These are phyloP conservation scores for Drosophila rufa DNA, from an alignment of 1,140 invertebrate genomes.

Conservation along the genomic window DNA sequence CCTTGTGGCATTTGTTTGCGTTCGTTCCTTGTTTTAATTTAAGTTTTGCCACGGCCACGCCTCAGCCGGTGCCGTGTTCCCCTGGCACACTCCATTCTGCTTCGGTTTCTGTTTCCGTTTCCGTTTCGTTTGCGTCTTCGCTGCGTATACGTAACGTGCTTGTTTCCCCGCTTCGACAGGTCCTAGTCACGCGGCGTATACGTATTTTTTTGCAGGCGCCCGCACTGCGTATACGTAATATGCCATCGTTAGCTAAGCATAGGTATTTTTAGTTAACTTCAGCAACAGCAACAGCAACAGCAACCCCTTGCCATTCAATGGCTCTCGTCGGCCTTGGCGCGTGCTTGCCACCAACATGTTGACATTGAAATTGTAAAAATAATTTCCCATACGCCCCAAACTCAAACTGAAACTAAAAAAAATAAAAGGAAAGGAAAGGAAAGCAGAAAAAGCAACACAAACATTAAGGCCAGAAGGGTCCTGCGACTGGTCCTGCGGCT, in stretches of 20 bases:
- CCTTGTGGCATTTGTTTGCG: slow-evolving; percentile 4
- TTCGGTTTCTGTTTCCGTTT: neutral
- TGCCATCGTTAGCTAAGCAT: neutral
- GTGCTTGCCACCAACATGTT: slow-evolving; percentile 49
- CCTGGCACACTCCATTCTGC: neutral
- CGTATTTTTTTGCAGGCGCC: slow-evolving; percentile 1
- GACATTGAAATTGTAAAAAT: slow-evolving; percentile 83
- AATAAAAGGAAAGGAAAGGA: neutral
- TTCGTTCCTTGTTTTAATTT: slow-evolving; percentile 54
- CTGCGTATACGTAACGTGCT: slow-evolving; percentile 17
- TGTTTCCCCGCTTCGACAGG: neutral
- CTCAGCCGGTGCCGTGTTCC: neutral
- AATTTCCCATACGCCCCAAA: slow-evolving; percentile 55
- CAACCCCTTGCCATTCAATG: slow-evolving; percentile 3
- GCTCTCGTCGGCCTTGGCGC: slow-evolving; percentile 58
- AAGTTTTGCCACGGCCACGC: slow-evolving; percentile 39
- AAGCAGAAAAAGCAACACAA: slow-evolving; percentile 9
- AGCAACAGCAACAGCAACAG: neutral
- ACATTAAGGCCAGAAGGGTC: slow-evolving; percentile 56
- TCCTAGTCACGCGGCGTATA: slow-evolving; percentile 22
- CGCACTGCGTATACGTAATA: slow-evolving; percentile 12
- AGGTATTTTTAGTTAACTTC: slow-evolving; percentile 58
- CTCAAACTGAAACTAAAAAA: slow-evolving; percentile 15
- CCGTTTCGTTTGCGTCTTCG: neutral
- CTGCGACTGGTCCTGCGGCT: slow-evolving; percentile 45